Conservation (phyloP, 2,888 invertebrate species). For the Dynastes hyllus region DNA sequence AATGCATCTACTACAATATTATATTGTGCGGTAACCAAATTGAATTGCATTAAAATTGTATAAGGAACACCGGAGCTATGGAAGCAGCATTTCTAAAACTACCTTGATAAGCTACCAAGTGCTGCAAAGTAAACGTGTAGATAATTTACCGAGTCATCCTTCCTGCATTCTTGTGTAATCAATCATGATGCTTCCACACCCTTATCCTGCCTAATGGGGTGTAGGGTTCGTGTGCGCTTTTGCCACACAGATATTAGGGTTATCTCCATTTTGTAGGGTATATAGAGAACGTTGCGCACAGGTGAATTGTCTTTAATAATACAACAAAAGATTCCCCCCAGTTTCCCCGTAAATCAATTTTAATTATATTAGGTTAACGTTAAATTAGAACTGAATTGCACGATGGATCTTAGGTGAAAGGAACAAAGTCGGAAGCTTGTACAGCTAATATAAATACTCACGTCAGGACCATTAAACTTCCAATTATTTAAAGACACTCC, state of each 20-base stretch:
- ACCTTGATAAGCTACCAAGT: not conserved
- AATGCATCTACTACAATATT: too few relatives aligned
- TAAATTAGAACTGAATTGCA: constrained; percentile 4
- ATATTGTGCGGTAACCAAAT: not conserved
- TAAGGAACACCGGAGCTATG: not conserved
- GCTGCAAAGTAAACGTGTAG: not conserved
- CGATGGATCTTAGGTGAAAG: constrained; percentile 14
- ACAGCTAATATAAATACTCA: constrained; percentile 5
- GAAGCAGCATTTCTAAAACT: not conserved
- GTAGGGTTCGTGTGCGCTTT: not conserved
- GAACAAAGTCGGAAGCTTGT: not conserved
- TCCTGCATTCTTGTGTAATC: constrained; percentile 27
- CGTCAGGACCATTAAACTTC: constrained; percentile 6
- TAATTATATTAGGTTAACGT: too few relatives aligned
- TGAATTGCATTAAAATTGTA: constrained; percentile 8
- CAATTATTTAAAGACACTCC: constrained; percentile 21
- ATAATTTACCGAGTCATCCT: constrained; percentile 17
- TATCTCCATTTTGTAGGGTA: not conserved
- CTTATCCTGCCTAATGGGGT: not conserved
- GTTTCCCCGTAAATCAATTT: too few relatives aligned
- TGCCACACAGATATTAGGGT: not conserved
- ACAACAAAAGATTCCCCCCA: too few relatives aligned
- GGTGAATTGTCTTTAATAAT: too few relatives aligned
- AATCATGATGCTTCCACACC: constrained; percentile 20
- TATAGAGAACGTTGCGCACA: too few relatives aligned